These are phyloP conservation scores for Odobenus rosmarus DNA, from an alignment of 2,113 vertebrate species.

Conservation along the genomic window DNA sequence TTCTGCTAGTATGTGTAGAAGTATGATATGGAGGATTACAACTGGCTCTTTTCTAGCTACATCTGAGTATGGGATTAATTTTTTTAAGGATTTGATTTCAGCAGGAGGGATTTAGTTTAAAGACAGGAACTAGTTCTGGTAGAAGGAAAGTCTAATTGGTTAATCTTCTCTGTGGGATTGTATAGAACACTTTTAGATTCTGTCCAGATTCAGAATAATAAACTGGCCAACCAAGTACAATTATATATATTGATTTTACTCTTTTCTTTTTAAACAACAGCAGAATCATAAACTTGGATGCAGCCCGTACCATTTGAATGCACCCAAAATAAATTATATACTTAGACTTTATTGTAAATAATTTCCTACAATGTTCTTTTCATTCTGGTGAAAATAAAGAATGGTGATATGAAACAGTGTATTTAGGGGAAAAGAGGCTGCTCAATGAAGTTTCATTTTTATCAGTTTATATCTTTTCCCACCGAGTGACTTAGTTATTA, in stretches of 20 bases:
- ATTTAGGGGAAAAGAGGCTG: background rate
- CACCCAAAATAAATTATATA: constrained; percentile 12
- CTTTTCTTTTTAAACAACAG: background rate
- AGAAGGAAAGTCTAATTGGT: background rate
- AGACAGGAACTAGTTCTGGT: constrained; percentile 44
- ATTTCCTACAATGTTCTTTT: background rate
- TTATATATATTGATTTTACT: background rate
- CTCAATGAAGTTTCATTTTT: background rate
- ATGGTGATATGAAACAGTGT: background rate
- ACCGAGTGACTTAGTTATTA: background rate
- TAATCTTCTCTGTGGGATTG: constrained; percentile 47
- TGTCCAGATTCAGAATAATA: constrained; percentile 47
- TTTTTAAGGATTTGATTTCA: constrained; percentile 69
- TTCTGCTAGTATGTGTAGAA: background rate
- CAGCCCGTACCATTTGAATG: background rate
- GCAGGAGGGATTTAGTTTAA: constrained; percentile 54
- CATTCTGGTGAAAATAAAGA: background rate
- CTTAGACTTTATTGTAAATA: background rate
- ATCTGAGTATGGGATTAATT: constrained; percentile 41
- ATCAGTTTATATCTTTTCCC: background rate
- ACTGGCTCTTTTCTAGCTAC: background rate
- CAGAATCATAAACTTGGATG: background rate
- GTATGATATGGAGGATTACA: background rate
- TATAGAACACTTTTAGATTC: constrained; percentile 40
- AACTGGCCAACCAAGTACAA: background rate